These are phyloP conservation scores for Erythrolamprus reginae DNA, from an alignment of 2,113 vertebrate genomes.

Conservation along the genomic window DNA sequence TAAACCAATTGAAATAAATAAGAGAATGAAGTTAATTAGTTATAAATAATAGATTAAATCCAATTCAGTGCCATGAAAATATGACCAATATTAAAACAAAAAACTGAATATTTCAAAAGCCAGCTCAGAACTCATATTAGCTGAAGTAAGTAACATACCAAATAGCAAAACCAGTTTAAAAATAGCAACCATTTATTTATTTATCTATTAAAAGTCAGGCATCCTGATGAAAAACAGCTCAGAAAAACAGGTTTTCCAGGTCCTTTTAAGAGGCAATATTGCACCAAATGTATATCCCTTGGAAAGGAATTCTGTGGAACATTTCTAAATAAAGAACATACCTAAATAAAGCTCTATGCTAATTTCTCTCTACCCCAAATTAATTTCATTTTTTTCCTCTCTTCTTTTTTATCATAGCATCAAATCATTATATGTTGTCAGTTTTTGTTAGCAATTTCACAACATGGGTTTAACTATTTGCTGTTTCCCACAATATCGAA, in stretches of 20 bases:
- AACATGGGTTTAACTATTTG: background rate
- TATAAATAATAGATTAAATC: background rate
- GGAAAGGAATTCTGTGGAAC: background rate
- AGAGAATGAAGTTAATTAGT: background rate
- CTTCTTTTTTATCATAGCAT: background rate
- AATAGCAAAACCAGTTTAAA: background rate
- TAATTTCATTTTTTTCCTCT: background rate
- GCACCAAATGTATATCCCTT: background rate
- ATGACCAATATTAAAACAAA: background rate
- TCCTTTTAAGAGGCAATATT: background rate
- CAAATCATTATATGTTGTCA: background rate
- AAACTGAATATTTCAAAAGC: background rate
- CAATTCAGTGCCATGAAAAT: background rate
- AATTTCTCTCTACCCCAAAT: background rate
- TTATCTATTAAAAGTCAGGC: background rate
- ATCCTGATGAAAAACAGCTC: background rate
- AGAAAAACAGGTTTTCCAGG: background rate
- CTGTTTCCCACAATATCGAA: background rate
- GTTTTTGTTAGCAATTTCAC: background rate
- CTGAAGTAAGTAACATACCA: background rate
- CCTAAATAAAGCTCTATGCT: background rate
- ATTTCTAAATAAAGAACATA: background rate
- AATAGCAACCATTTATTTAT: background rate
- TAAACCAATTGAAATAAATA: background rate
- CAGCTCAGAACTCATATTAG: background rate